A percentile compares a stretch with the other conserved stretches of the same genome.
Conservation (phyloP, 2,797 vertebrate species). For the Rhodeus uyekii region DNA sequence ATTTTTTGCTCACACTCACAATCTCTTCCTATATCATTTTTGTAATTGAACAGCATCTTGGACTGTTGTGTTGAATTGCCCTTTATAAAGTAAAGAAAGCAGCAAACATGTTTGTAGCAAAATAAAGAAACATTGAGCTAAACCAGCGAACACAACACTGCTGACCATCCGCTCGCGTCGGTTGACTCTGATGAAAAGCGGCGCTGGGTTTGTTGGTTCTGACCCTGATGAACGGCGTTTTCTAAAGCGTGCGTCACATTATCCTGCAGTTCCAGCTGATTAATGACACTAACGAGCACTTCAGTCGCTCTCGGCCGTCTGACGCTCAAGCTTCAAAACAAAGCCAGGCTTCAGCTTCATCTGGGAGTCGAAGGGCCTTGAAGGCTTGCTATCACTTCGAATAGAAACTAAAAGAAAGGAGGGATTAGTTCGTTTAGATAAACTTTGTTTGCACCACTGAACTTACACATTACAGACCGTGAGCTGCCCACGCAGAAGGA, state of each 20-base stretch:
- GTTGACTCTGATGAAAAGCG: not conserved
- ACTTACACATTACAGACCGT: not conserved
- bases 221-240: not conserved
- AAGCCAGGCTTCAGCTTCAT: not conserved
- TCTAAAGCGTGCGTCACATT: not conserved
- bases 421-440: not conserved
- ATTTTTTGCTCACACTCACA: too few species aligned
- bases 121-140: not conserved
- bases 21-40: too few species aligned
- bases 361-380: too few species aligned
- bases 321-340: too few species aligned
- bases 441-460: not conserved
- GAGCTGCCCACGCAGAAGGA: not conserved
- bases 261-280: constrained; percentile 11
- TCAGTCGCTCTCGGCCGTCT: too few species aligned
- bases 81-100: too few species aligned
- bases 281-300: not conserved
- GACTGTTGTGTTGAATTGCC: too few species aligned
- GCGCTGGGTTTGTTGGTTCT: not conserved
- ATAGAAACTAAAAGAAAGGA: not conserved
- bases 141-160: too few species aligned
- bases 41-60: too few species aligned
- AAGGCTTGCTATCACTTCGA: not conserved
- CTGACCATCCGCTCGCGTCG: too few species aligned
- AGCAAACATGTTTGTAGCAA: too few species aligned